phyloP scores from a whole-genome alignment of 2,888 invertebrate species.

The Digitonthophagus gazella region DNA sequence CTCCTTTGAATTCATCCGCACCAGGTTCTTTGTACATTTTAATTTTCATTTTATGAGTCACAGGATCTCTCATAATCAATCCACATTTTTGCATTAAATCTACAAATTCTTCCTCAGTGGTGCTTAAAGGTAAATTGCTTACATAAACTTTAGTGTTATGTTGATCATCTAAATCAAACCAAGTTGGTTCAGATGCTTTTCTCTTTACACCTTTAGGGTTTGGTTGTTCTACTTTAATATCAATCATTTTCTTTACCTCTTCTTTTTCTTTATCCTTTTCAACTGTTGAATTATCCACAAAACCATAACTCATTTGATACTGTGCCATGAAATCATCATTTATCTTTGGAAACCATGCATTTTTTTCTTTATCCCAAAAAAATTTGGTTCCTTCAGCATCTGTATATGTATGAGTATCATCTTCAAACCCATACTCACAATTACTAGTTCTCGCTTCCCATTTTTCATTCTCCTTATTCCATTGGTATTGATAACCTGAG shows the following conservation, averaged over 20 bases:
- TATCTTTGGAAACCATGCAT: conserved; percentile 96
- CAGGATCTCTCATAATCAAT: conserved; percentile 83
- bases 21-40: conserved; percentile 86
- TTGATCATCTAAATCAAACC: conserved; percentile 90
- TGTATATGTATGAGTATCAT: conserved; percentile 76
- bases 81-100: conserved; percentile 97
- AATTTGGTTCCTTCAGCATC: conserved; percentile 85
- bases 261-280: conserved; percentile 37
- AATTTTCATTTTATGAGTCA: conserved; percentile 77
- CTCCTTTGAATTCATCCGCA: conserved; percentile 85
- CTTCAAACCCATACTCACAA: conserved; percentile 65
- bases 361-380: conserved; percentile 88
- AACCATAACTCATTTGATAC: conserved; percentile 95
- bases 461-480: conserved; percentile 60
- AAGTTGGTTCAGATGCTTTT: conserved; percentile 59
- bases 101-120: conserved; percentile 85
- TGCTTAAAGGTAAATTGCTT: conserved; percentile 82
- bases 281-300: conserved; percentile 60
- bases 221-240: conserved; percentile 37
- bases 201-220: conserved; percentile 46
- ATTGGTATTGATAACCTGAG: conserved; percentile 65
- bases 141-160: conserved; percentile 97
- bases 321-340: conserved; percentile 95
- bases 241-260: conserved; percentile 41
- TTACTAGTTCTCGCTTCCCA: conserved; percentile 53